Base-by-base conservation (phyloP, 2,797 vertebrate genomes). In the Iguana delicatissima region DNA sequence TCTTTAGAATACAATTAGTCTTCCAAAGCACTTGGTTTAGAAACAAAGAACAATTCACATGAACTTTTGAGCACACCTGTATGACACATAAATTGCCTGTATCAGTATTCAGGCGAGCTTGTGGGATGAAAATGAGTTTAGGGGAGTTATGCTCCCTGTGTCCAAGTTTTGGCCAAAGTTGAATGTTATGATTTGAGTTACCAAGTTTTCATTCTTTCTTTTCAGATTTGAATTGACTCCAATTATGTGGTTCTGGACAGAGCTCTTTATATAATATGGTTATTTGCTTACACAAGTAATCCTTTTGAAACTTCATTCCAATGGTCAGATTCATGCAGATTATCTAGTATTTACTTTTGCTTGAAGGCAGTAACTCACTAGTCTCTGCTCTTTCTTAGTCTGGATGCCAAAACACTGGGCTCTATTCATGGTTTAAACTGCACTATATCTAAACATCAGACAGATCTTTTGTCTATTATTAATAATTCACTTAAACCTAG, bases 251-350 rank as follows among this genome's bases (percentile, higher is more conserved):
- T 89, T 85, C 24, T 93, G 76, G 62, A 89, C 87, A 81, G 83
- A 92, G 76, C n/a, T 88, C 64, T n/a, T 18, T 85, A 76, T 29
- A 13, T 74, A 29, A 52, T 88, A 92, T 93, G 77, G 74, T 64
- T 29, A 79, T 89, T 85, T 50, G 90, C 80, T 3, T 93, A 79
- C 76, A 91, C 81, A 80, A 64, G 29, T 77, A 72, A 92, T 89
- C 42, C 83, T 55, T 80, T 29, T 91, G 52, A 94, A n/a, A 50
- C 84, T 13, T 0, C 8, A 76, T 38, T 91, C 80, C 87, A 89
- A 62, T 16, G 55, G 79, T 73, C 85, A 87, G 74, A 69, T 80
- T 94, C 93, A 88, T 52, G 20, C 46, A 86, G 32, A 83, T 90
- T 87, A 92, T 52, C 69, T 76, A 84, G n/a, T 57, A 83, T 62